Evolutionary conservation across 2,888 invertebrate species (phyloP).

Genomic region (Thymelicus acteon): DNA sequence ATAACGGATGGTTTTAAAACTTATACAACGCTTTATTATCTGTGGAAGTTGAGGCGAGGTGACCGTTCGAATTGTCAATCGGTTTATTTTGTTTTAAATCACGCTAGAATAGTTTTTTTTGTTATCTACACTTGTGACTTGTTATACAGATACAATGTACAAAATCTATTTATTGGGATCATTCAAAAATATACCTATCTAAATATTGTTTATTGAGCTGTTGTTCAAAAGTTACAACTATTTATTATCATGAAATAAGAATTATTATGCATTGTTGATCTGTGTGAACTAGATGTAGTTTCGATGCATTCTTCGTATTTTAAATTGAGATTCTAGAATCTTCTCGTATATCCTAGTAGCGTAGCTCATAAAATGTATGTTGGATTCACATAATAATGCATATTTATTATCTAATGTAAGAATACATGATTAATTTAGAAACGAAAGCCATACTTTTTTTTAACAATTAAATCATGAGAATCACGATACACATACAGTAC

Average conservation of each 20-base stretch:
- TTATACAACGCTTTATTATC: not conserved
- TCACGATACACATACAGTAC: conserved; percentile 29
- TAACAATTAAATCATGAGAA: conserved; percentile 30
- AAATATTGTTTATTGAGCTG: conserved; percentile 2
- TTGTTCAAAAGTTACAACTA: conserved; percentile 17
- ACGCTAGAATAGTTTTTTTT: conserved; percentile 27
- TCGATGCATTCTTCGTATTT: conserved; percentile 27
- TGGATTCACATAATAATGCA: conserved; percentile 11
- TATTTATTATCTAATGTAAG: conserved; percentile 12
- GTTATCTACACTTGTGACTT: not conserved
- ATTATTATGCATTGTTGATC: conserved; percentile 21
- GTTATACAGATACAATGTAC: not conserved
- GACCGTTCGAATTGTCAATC: conserved; percentile 14
- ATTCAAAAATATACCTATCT: not conserved
- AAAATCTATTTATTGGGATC: not conserved
- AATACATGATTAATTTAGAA: conserved; percentile 4
- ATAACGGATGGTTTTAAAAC: conserved; percentile 8
- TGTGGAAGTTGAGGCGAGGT: conserved; percentile 1
- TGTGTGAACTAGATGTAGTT: conserved; percentile 22
- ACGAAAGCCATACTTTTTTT: conserved; percentile 11
- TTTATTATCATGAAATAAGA: not conserved
- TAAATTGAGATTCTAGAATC: conserved; percentile 23
- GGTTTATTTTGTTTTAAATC: conserved; percentile 21
- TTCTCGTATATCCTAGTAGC: conserved; percentile 22
- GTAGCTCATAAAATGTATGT: conserved; percentile 31